phyloP scores from a whole-genome alignment of 1,140 invertebrate species.

The Bombyx mori region DNA sequence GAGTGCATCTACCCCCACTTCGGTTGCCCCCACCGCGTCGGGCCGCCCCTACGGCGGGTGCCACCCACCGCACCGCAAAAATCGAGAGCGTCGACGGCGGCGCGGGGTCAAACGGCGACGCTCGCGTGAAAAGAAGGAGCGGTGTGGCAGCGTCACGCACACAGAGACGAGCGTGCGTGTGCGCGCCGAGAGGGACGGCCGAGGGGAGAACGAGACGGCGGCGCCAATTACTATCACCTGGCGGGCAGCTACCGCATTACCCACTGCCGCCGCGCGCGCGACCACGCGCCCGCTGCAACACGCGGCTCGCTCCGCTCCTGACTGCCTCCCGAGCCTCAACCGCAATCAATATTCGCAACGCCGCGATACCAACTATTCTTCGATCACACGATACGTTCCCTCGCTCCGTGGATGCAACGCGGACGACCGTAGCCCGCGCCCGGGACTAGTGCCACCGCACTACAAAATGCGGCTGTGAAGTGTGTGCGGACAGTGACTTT shows the following conservation, averaged over 20 bases:
- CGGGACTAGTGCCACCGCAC: slow-evolving; percentile 25
- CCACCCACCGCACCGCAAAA: slow-evolving; percentile 67
- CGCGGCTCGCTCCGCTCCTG: slow-evolving; percentile 34
- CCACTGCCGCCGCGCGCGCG: slow-evolving; percentile 62
- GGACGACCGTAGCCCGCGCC: slow-evolving; percentile 14
- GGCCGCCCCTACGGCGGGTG: slow-evolving; percentile 48
- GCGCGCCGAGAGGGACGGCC: slow-evolving; percentile 48
- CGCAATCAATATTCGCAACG: slow-evolving; percentile 41
- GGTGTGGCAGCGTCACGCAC: slow-evolving; percentile 46
- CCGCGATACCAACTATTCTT: slow-evolving; percentile 13
- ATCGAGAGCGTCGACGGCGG: slow-evolving; percentile 60
- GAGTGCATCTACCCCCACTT: slow-evolving; percentile 61
- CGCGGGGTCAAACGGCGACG: slow-evolving; percentile 66
- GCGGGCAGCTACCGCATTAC: slow-evolving; percentile 67
- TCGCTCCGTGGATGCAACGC: slow-evolving; percentile 18
- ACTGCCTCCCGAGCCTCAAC: slow-evolving; percentile 22
- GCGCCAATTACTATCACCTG: slow-evolving; percentile 69
- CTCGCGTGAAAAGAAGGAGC: slow-evolving; percentile 65
- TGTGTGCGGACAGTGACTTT: slow-evolving; percentile 53
- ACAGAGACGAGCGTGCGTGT: slow-evolving; percentile 42
- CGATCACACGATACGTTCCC: slow-evolving; percentile 16
- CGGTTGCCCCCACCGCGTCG: slow-evolving; percentile 33
- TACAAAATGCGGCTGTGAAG: slow-evolving; percentile 58
- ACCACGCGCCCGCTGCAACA: slow-evolving; percentile 51
- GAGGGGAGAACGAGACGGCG: slow-evolving; percentile 52